These are phyloP conservation scores for Enhydra lutris DNA, from an alignment of 2,113 vertebrate genomes.

Conservation along the genomic window DNA sequence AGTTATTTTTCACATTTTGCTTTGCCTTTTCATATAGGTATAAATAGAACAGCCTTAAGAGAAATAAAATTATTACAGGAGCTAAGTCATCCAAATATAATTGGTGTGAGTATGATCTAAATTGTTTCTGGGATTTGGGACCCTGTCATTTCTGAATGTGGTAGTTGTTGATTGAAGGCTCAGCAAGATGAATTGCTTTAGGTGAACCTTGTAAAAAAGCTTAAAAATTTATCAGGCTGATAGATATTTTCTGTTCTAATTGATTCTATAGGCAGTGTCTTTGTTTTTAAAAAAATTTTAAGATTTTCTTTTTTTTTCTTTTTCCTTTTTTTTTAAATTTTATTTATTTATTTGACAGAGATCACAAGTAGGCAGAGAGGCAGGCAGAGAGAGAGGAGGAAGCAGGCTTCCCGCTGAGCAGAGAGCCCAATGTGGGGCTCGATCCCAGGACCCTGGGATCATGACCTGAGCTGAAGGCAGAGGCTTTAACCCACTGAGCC, in stretches of 20 bases:
- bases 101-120: conserved; percentile 89
- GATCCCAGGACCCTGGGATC: too few relatives aligned
- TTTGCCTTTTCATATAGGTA: conserved; percentile 85
- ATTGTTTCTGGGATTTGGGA: conserved; percentile 36
- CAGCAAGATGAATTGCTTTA: neutral
- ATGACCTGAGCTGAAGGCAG: too few relatives aligned
- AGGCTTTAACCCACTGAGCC: too few relatives aligned
- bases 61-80: conserved; percentile 98
- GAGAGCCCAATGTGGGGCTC: too few relatives aligned
- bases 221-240: neutral
- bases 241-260: neutral
- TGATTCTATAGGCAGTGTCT: neutral
- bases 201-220: neutral
- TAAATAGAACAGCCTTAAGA: conserved; percentile 97
- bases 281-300: too few relatives aligned
- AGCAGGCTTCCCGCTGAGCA: too few relatives aligned
- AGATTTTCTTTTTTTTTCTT: too few relatives aligned
- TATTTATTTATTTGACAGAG: too few relatives aligned
- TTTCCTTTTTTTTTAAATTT: too few relatives aligned
- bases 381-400: too few relatives aligned
- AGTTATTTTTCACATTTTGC: conserved; percentile 37
- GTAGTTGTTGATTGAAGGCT: neutral
- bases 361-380: too few relatives aligned
- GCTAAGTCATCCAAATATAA: conserved; percentile 96
- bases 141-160: neutral